Evolutionary conservation across 2,888 invertebrate species (phyloP).

Genomic region (Cryptus armator): DNA sequence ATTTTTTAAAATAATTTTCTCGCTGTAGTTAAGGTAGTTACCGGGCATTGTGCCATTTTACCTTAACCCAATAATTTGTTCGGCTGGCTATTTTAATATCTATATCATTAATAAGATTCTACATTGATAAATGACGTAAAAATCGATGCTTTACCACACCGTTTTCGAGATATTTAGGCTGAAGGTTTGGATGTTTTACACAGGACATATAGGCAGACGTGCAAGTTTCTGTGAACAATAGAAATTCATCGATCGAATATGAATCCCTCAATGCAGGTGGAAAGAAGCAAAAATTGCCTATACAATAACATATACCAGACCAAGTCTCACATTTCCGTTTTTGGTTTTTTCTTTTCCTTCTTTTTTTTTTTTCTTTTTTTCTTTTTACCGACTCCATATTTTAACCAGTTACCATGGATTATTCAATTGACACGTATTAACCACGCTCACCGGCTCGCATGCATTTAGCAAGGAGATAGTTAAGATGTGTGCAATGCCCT

Average conservation of each 20-base stretch:
- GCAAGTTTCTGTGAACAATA: constrained; percentile 29
- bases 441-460: constrained; percentile 17
- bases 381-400: constrained; percentile 7
- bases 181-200: constrained; percentile 23
- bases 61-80: constrained; percentile 9
- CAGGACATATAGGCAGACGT: constrained; percentile 29
- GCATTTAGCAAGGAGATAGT: constrained; percentile 4
- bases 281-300: constrained; percentile 20
- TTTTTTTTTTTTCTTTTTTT: neutral
- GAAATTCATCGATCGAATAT: constrained; percentile 25
- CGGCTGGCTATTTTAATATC: neutral
- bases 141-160: constrained; percentile 27
- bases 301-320: constrained; percentile 17
- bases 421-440: constrained; percentile 13
- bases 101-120: constrained; percentile 12
- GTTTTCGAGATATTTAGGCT: constrained; percentile 20
- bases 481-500: constrained; percentile 9
- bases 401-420: constrained; percentile 26
- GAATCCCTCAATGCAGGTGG: constrained; percentile 20
- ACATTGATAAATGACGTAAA: constrained; percentile 18
- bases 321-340: constrained; percentile 1
- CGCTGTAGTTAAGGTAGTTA: neutral
- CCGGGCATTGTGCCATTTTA: neutral
- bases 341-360: neutral
- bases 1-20: neutral